A percentile compares a stretch with the other conserved stretches of the same genome.
phyloP scores from a whole-genome alignment of 2,797 vertebrate species.

The Molossus molossus region DNA sequence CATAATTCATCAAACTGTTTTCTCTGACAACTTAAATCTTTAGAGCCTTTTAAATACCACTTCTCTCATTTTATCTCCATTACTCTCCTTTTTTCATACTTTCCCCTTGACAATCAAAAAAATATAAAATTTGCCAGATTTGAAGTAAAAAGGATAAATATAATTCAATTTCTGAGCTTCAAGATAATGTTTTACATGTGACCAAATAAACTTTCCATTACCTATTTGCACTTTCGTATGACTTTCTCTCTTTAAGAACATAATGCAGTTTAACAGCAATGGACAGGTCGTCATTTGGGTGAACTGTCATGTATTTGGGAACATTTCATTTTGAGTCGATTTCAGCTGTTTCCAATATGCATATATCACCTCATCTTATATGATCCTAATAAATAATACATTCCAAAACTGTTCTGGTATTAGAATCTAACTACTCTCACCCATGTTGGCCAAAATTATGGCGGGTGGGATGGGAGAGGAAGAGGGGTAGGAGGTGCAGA shows the following conservation, averaged over 20 bases:
- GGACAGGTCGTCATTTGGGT: neutral
- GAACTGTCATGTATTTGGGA: neutral
- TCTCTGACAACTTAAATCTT: slow-evolving; percentile 70
- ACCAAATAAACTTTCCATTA: slow-evolving; percentile 53
- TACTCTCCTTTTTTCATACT: slow-evolving; percentile 50
- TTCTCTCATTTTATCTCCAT: slow-evolving; percentile 21
- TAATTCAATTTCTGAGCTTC: slow-evolving; percentile 2
- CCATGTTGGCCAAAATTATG: neutral
- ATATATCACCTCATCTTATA: slow-evolving; percentile 44
- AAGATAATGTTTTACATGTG: slow-evolving; percentile 13
- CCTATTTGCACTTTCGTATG: neutral
- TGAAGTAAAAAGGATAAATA: slow-evolving; percentile 63
- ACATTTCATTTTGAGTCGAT: slow-evolving; percentile 47
- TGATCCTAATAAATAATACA: slow-evolving; percentile 17
- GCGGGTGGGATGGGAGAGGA: neutral
- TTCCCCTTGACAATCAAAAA: slow-evolving; percentile 61
- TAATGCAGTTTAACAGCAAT: slow-evolving; percentile 35
- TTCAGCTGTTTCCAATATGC: neutral
- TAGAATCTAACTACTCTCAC: slow-evolving; percentile 19
- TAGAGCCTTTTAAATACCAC: slow-evolving; percentile 68
- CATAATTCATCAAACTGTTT: slow-evolving; percentile 74
- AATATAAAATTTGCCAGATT: slow-evolving; percentile 50
- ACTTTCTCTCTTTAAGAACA: slow-evolving; percentile 28
- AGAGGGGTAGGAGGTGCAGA: neutral
- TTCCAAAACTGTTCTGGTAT: slow-evolving; percentile 27